Evolutionary conservation across 2,113 vertebrate species (phyloP).

Genomic region (Rhineura floridana): DNA sequence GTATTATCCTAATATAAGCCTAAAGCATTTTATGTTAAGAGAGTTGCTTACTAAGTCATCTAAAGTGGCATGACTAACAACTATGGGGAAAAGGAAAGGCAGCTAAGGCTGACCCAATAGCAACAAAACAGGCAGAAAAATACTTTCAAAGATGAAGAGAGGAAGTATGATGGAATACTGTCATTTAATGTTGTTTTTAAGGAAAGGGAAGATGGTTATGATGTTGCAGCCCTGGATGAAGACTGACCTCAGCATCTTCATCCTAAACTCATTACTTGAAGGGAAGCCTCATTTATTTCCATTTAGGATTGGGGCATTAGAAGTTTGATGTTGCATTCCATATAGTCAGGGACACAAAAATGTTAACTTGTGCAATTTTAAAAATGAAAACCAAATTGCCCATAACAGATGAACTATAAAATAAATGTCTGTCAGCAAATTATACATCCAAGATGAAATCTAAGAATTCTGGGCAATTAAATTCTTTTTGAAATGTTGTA

Average conservation of each 20-base stretch:
- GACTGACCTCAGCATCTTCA: background rate
- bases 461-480: constrained; percentile 3
- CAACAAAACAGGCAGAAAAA: constrained; percentile 6
- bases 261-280: background rate
- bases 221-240: background rate
- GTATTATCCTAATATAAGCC: background rate
- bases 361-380: background rate
- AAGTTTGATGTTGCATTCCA: background rate
- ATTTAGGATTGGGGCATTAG: background rate
- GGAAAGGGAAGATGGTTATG: background rate
- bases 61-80: constrained; percentile 7
- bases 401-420: background rate
- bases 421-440: background rate
- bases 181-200: background rate
- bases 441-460: background rate
- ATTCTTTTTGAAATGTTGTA: background rate
- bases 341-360: background rate
- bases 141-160: constrained; percentile 2
- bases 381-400: background rate
- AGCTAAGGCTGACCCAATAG: background rate
- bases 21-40: background rate
- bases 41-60: background rate
- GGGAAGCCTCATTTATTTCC: background rate
- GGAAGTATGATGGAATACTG: background rate
- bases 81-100: background rate